These are phyloP conservation scores for Notothenia rossii DNA, from an alignment of 2,113 vertebrate species.

Conservation along the genomic window DNA sequence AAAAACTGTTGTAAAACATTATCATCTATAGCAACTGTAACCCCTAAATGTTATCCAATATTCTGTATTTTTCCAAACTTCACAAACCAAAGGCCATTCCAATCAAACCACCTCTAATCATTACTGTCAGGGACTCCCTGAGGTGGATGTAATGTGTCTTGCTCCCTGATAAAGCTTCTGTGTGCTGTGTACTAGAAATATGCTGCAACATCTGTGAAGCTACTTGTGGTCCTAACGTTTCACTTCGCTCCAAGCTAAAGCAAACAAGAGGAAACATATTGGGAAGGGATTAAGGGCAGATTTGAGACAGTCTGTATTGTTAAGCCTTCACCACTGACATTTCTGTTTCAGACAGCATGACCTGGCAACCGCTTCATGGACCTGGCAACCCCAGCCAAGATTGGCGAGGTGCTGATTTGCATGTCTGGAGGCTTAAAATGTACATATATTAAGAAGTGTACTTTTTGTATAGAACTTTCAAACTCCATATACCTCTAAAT, in stretches of 20 bases:
- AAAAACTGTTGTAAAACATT: neutral
- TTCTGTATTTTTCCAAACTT: slow-evolving; percentile 36
- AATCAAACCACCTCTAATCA: slow-evolving; percentile 68
- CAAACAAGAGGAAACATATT: slow-evolving; percentile 83
- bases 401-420: slow-evolving; percentile 40
- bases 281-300: slow-evolving; percentile 82
- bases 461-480: slow-evolving; percentile 12
- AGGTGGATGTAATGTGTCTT: slow-evolving; percentile 73
- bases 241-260: slow-evolving; percentile 72
- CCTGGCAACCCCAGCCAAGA: slow-evolving; percentile 63
- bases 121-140: slow-evolving; percentile 71
- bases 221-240: slow-evolving; percentile 74
- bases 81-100: slow-evolving; percentile 50
- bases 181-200: slow-evolving; percentile 69
- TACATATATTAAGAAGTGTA: slow-evolving; percentile 16
- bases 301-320: slow-evolving; percentile 79
- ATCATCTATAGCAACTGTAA: slow-evolving; percentile 2
- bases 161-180: slow-evolving; percentile 64
- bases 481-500: neutral
- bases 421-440: slow-evolving; percentile 47
- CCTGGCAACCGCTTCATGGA: slow-evolving; percentile 71
- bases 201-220: slow-evolving; percentile 83
- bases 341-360: slow-evolving; percentile 76
- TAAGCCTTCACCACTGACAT: slow-evolving; percentile 75
- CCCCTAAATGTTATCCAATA: slow-evolving; percentile 15